Evolutionary conservation across 2,888 invertebrate species (phyloP).

Genomic region (Amaurobius ferox): DNA sequence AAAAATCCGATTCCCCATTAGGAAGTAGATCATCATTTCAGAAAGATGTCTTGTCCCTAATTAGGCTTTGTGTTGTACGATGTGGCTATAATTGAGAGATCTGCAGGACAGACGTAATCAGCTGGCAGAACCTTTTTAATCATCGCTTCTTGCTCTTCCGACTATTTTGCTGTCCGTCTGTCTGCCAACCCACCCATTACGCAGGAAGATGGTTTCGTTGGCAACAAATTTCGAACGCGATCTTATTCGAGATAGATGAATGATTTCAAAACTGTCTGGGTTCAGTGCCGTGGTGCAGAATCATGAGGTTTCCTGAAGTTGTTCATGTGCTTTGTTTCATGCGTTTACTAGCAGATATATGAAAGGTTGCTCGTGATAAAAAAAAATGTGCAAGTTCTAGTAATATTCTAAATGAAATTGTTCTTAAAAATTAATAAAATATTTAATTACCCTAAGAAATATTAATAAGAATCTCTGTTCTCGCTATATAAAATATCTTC

Average conservation of each 20-base stretch:
- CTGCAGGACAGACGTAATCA: constrained; percentile 50
- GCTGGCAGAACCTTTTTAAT: constrained; percentile 62
- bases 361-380: no score
- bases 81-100: constrained; percentile 44
- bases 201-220: constrained; percentile 8
- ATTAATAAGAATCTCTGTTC: no score
- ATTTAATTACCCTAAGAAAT: no score
- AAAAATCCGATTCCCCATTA: background rate
- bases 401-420: no score
- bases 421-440: no score
- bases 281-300: background rate
- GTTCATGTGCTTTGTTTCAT: background rate
- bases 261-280: background rate
- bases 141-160: constrained; percentile 17
- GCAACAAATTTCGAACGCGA: background rate
- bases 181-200: constrained; percentile 40
- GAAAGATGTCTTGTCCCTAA: constrained; percentile 41
- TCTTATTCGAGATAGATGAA: background rate
- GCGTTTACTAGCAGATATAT: no score
- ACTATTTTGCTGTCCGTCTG: constrained; percentile 10
- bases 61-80: constrained; percentile 56
- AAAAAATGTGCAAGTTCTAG: no score
- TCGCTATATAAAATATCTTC: no score
- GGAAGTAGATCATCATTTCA: constrained; percentile 22
- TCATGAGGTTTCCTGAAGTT: background rate